Evolutionary conservation across 2,113 vertebrate genomes (phyloP).

Genomic region (Microcebus jonahi): DNA sequence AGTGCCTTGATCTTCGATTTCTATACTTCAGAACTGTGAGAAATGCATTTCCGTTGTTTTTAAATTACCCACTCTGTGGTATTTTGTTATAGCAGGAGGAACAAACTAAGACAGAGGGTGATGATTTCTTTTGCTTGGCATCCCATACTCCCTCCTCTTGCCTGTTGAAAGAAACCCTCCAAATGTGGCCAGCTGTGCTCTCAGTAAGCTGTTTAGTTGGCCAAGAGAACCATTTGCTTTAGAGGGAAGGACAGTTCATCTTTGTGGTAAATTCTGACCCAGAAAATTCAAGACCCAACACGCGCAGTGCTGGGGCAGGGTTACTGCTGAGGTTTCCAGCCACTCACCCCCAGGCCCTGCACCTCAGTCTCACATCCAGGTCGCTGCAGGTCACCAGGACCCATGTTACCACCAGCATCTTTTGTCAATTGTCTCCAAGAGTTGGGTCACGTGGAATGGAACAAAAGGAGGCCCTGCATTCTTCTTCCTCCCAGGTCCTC

Average conservation of each 20-base stretch:
- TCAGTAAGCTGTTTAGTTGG: neutral
- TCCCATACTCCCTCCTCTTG: neutral
- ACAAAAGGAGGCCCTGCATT: neutral
- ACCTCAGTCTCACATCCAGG: neutral
- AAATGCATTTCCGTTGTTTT: neutral
- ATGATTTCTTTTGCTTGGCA: neutral
- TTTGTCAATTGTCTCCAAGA: neutral
- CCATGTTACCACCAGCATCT: neutral
- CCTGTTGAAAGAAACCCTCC: neutral
- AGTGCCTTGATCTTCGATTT: neutral
- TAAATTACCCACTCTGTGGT: neutral
- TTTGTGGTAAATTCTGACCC: conserved; percentile 6
- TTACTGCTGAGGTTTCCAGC: neutral
- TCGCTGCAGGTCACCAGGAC: neutral
- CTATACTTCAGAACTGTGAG: neutral
- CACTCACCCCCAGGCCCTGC: neutral
- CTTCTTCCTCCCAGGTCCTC: neutral
- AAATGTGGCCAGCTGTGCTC: neutral
- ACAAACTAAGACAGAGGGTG: neutral
- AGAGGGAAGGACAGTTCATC: neutral
- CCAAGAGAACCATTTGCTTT: neutral
- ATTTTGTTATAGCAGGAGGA: neutral
- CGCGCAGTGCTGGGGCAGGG: neutral
- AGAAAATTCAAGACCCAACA: neutral
- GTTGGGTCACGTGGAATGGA: neutral